Percentiles rank a stretch among this genome's conserved stretches.
Evolutionary conservation across 2,113 vertebrate genomes (phyloP).

Genomic region (Neodontobutis hainanensis): DNA sequence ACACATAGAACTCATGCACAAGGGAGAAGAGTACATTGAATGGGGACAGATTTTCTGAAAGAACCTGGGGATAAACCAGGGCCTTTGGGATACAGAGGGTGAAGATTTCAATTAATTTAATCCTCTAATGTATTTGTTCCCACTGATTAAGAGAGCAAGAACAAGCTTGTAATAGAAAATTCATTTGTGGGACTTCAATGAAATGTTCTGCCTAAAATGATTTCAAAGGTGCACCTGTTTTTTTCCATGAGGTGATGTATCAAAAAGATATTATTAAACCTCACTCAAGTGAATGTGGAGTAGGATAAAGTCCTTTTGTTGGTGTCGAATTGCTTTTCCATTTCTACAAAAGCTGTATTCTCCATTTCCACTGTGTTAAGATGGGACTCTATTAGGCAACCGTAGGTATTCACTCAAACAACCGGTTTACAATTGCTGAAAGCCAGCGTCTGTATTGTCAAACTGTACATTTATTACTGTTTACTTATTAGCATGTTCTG

Average conservation of each 20-base stretch:
- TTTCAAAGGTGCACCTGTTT: conserved; percentile 7
- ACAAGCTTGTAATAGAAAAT: conserved; percentile 15
- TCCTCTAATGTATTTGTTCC: neutral
- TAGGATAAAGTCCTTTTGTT: neutral
- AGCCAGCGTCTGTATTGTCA: neutral
- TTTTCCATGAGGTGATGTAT: neutral
- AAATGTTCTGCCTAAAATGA: neutral
- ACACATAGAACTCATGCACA: too few relatives aligned
- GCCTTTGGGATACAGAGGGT: neutral
- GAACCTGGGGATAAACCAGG: neutral
- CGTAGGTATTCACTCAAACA: neutral
- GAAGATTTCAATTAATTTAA: neutral
- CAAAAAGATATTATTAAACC: neutral
- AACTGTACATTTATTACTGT: neutral
- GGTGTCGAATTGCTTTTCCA: neutral
- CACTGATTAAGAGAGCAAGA: neutral
- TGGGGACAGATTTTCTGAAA: neutral
- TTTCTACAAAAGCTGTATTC: neutral
- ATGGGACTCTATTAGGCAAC: too few relatives aligned
- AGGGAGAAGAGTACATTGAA: neutral
- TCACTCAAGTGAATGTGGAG: neutral
- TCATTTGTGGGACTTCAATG: neutral
- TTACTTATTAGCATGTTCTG: conserved; percentile 1
- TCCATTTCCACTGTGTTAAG: too few relatives aligned
- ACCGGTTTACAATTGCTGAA: neutral